Evolutionary conservation across 2,797 vertebrate species (phyloP).

Genomic region (Lates japonicus): DNA sequence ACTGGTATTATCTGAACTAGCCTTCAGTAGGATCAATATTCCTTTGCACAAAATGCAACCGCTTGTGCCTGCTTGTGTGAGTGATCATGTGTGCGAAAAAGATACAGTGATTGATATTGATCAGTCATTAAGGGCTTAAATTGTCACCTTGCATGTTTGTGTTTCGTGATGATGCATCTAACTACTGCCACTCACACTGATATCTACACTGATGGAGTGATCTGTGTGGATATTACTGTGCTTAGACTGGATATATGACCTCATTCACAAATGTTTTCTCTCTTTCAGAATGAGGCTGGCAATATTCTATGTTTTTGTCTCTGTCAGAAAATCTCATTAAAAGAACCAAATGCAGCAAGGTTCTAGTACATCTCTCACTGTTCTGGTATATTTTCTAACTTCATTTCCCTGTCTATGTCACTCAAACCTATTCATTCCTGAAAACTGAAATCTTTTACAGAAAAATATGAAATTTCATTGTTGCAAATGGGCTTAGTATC

Average conservation of each 20-base stretch:
- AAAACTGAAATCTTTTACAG: not conserved
- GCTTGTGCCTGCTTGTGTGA: not conserved
- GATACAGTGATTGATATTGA: conserved; percentile 21
- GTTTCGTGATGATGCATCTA: conserved; percentile 3
- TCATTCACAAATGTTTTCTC: conserved; percentile 12
- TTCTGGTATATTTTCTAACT: not conserved
- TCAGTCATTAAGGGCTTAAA: conserved; percentile 4
- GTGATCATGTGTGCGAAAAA: not conserved
- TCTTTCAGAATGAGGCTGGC: not conserved
- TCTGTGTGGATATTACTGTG: not conserved
- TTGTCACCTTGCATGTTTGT: conserved; percentile 1
- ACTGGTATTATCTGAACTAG: conserved; percentile 6
- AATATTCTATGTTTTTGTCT: not conserved
- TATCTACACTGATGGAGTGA: not conserved
- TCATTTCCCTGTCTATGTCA: not conserved
- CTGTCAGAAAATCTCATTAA: not conserved
- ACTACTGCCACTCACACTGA: not conserved
- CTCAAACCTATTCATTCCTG: not conserved
- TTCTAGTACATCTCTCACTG: not conserved
- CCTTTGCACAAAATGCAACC: not conserved
- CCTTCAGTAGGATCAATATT: conserved; percentile 11
- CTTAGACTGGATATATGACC: not conserved
- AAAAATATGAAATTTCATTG: not conserved
- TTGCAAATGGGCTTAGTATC: not conserved
- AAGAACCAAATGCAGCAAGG: not conserved